Base-by-base conservation (phyloP, 2,113 vertebrate genomes). In the Pteruthius melanotis region DNA sequence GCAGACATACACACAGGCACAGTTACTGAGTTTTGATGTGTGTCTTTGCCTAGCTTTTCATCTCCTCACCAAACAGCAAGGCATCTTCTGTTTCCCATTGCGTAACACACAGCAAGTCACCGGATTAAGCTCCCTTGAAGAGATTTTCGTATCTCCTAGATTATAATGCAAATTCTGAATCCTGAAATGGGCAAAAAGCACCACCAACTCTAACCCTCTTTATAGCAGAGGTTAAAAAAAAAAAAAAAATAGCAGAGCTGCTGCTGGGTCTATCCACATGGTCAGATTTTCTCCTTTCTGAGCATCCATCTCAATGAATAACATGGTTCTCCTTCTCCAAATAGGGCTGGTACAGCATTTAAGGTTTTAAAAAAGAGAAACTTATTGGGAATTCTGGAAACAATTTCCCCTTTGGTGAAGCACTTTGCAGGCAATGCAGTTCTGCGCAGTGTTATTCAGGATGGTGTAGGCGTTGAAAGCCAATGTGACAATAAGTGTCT, bases 351-450 rank as follows among this genome's bases (percentile, higher is more conserved):
- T 52, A 65, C 45, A 87, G 53, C 87, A 80, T 95, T 83, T 95
- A 92, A 94, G 88, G 52, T 94, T 95, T 89, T 54, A 37, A 91
- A 95, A 95, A 71, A 85, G n/a, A 83, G 35, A 97, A 97, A 97
- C 97, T 97, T 96, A 90, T 60, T 59, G 47, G 89, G 81, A 96
- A 97, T 96, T 97, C 86, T 97, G 88, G 96, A 96, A 97, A 97
- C 97, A 98, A 98, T 98, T 98, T 98, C 97, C 97, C 92, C 53
- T 79, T 98, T 98, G 97, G 98, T 98, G 98, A 98, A 99, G 93
- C 96, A 99, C 98, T 99, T 99, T 98, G 98, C 98, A 99, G 98
- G 99, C 99, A 99, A 98, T 99, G 99, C 99, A 99, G 99, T 98
- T 99, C 99, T 99, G 98, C 98, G 99, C 99, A 98, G 98, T 98